Conservation (phyloP, 2,113 vertebrate genomes). For the Embiotoca jacksoni region DNA sequence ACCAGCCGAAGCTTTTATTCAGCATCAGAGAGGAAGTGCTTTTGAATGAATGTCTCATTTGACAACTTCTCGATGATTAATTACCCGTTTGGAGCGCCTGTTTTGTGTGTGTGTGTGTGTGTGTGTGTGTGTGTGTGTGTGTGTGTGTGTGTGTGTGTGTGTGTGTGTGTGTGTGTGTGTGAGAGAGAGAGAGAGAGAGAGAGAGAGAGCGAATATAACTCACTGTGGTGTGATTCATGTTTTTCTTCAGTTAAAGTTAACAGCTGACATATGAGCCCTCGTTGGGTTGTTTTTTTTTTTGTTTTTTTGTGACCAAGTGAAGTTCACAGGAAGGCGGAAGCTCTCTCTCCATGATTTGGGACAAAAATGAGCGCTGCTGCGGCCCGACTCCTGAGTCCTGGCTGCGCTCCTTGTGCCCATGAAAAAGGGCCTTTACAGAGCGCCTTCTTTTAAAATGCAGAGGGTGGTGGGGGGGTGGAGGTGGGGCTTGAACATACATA, state of each 20-base stretch:
- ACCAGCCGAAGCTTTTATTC: constrained; percentile 15
- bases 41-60: constrained; percentile 66
- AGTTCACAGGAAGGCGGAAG: constrained; percentile 61
- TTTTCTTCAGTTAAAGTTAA: background rate
- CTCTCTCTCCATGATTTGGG: constrained; percentile 70
- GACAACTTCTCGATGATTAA: constrained; percentile 78
- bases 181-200: background rate
- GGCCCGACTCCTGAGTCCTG: constrained; percentile 73
- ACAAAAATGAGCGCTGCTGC: constrained; percentile 69
- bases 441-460: constrained; percentile 69
- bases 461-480: constrained; percentile 67
- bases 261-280: background rate
- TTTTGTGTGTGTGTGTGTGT: constrained; percentile 1
- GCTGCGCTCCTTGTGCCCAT: constrained; percentile 76
- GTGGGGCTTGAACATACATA: constrained; percentile 84
- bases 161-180: constrained; percentile 10
- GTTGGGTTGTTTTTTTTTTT: background rate
- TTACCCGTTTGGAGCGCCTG: constrained; percentile 55
- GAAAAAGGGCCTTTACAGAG: constrained; percentile 79
- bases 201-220: background rate
- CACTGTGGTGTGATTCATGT: no score
- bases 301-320: constrained; percentile 34
- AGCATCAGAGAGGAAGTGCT: constrained; percentile 55
- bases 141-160: constrained; percentile 23
- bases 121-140: constrained; percentile 18